Evolutionary conservation across 1,140 invertebrate genomes (phyloP).

Genomic region (Liolophura sinensis): DNA sequence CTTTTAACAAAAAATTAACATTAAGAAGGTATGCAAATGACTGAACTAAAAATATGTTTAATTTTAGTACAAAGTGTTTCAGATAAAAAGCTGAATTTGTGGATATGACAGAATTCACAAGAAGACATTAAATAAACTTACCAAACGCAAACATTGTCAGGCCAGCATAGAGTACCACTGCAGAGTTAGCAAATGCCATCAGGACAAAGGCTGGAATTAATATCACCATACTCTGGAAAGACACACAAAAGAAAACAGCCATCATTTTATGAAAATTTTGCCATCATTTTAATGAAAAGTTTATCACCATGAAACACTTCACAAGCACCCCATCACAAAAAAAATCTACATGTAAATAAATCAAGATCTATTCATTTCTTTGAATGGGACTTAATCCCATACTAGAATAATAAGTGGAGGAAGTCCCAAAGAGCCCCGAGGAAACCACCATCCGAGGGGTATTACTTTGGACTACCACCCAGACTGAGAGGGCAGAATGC

Average conservation of each 20-base stretch:
- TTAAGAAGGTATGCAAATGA: no score
- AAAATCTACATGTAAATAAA: no score
- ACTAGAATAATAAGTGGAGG: no score
- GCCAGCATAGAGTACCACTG: slow-evolving; percentile 73
- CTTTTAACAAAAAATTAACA: no score
- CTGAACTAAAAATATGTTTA: no score
- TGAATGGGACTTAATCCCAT: no score
- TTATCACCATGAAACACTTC: background rate
- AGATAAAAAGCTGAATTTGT: background rate
- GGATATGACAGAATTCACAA: background rate
- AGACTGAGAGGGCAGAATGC: no score
- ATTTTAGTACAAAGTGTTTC: no score
- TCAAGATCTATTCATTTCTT: no score
- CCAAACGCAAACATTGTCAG: slow-evolving; percentile 88
- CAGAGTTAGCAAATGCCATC: slow-evolving; percentile 73
- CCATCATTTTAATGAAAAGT: background rate
- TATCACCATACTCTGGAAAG: slow-evolving; percentile 75
- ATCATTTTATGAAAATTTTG: background rate
- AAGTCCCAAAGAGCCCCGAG: no score
- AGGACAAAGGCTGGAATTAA: slow-evolving; percentile 88
- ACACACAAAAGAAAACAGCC: slow-evolving; percentile 17
- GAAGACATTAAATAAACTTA: slow-evolving; percentile 63
- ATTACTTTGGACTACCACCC: no score
- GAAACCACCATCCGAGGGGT: no score
- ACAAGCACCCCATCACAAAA: background rate